Percentiles rank a stretch among this genome's conserved stretches.
phyloP scores from a whole-genome alignment of 2,888 invertebrate species.

The Suillia variegata region DNA sequence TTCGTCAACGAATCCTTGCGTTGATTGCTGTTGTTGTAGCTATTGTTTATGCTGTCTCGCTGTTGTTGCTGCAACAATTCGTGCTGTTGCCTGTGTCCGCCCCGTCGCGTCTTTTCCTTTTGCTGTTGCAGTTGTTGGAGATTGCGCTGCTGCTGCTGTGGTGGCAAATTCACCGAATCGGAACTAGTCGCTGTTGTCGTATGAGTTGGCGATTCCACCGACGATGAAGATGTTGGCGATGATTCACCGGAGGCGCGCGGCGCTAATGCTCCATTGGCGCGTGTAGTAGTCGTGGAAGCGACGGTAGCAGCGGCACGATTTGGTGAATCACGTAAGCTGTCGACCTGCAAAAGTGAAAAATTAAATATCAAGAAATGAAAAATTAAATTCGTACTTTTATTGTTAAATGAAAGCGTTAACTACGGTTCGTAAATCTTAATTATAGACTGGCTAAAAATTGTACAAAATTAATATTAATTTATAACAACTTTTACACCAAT shows the following conservation, averaged over 20 bases:
- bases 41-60: conserved; percentile 56
- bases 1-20: conserved; percentile 57
- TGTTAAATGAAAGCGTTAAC: not conserved
- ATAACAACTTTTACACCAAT: too few relatives aligned
- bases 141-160: conserved; percentile 35
- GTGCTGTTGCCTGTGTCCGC: conserved; percentile 29
- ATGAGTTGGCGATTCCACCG: conserved; percentile 58
- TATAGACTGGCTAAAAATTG: too few relatives aligned
- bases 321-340: conserved; percentile 60
- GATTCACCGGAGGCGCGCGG: conserved; percentile 62
- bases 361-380: too few relatives aligned
- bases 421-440: not conserved
- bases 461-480: not conserved
- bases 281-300: conserved; percentile 33
- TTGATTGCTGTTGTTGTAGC: conserved; percentile 48
- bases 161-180: conserved; percentile 52
- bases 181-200: conserved; percentile 51
- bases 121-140: conserved; percentile 32
- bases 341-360: conserved; percentile 47
- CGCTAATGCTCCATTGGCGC: conserved; percentile 59
- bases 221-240: conserved; percentile 60
- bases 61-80: conserved; percentile 44
- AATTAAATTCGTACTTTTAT: too few relatives aligned
- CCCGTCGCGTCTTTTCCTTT: conserved; percentile 34
- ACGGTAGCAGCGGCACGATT: conserved; percentile 44